These are phyloP conservation scores for Hofmannophila pseudospretella DNA, from an alignment of 2,888 invertebrate genomes.

Conservation along the genomic window DNA sequence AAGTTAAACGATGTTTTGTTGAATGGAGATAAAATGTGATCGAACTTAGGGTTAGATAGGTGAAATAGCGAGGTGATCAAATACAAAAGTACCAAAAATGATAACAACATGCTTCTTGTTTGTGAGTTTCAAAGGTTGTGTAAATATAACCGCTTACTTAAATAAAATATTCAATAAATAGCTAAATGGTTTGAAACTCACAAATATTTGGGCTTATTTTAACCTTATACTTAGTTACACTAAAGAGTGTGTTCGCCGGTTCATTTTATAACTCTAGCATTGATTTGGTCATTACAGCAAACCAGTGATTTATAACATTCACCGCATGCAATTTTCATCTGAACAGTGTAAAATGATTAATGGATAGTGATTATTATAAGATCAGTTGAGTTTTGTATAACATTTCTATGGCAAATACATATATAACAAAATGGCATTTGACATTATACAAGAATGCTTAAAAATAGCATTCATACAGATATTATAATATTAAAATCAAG, in stretches of 20 bases:
- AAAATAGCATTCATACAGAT: conserved; percentile 66
- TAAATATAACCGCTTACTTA: conserved; percentile 27
- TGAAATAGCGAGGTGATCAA: conserved; percentile 36
- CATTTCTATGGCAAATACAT: conserved; percentile 65
- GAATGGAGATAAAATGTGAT: conserved; percentile 64
- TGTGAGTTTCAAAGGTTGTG: conserved; percentile 28
- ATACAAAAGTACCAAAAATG: conserved; percentile 29
- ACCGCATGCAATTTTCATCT: conserved; percentile 8
- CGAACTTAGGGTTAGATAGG: conserved; percentile 64
- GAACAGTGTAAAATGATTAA: conserved; percentile 19
- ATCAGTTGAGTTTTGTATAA: conserved; percentile 70
- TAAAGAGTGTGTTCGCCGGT: no score
- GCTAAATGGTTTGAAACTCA: conserved; percentile 17
- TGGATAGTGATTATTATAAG: conserved; percentile 36
- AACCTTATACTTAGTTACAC: no score
- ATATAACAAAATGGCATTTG: conserved; percentile 64
- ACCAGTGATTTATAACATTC: conserved; percentile 8
- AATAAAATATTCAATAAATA: conserved; percentile 10
- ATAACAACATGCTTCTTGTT: conserved; percentile 15
- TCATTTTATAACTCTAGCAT: no score
- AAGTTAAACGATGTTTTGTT: conserved; percentile 59
- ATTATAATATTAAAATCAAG: conserved; percentile 71
- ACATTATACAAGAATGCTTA: conserved; percentile 63
- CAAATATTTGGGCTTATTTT: conserved; percentile 9
- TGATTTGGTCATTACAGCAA: conserved; percentile 1